Percentiles rank a stretch among this genome's conserved stretches.
phyloP scores from a whole-genome alignment of 2,113 vertebrate species.

The Odocoileus virginianus region DNA sequence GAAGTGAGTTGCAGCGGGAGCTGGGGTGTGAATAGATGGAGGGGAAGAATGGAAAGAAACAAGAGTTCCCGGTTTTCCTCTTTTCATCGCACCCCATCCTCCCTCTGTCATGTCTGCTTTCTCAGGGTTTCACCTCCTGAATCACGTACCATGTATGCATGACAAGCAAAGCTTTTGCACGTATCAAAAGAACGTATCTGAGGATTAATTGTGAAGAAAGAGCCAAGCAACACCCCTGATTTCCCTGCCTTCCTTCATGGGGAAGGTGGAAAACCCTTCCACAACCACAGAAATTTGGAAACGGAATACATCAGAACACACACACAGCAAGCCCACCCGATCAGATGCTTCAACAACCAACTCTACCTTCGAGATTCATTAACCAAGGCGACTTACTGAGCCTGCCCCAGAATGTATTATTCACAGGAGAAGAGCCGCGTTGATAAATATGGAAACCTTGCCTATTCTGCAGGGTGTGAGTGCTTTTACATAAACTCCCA shows the following conservation, averaged over 20 bases:
- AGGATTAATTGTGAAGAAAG: background rate
- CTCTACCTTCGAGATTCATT: background rate
- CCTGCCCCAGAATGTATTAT: background rate
- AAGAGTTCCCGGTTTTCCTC: background rate
- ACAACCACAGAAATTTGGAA: background rate
- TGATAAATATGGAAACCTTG: background rate
- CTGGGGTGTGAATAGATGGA: background rate
- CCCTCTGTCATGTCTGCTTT: background rate
- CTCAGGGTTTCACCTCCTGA: rapidly evolving
- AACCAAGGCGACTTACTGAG: rapidly evolving
- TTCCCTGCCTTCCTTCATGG: background rate
- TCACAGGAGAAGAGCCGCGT: background rate
- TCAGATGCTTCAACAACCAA: background rate
- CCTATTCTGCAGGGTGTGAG: background rate
- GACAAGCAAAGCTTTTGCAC: rapidly evolving
- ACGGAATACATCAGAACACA: background rate
- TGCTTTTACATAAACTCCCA: background rate
- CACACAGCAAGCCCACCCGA: background rate
- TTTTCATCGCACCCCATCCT: rapidly evolving
- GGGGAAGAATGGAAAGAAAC: background rate
- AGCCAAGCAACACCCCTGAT: background rate
- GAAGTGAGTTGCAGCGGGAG: background rate
- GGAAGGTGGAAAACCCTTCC: background rate
- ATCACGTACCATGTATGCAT: rapidly evolving
- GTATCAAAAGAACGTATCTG: rapidly evolving